Evolutionary conservation across 2,888 invertebrate genomes (phyloP), one percentile per base, ranked within the genome.

Genomic region (Apantesis nais): DNA sequence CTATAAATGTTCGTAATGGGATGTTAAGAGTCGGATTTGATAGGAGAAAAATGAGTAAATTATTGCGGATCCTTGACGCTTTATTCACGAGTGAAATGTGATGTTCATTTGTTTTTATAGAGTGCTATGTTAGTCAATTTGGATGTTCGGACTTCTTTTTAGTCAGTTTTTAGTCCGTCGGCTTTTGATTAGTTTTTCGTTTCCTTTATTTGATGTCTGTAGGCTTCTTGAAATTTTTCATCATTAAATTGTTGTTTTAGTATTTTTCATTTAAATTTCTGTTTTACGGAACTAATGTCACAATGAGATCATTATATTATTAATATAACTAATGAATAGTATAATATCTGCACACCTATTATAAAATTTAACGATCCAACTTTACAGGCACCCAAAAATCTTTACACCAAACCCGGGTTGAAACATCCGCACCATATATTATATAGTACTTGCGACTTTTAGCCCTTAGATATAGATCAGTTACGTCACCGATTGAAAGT

Each of bases 401-500:
- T 31, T 62, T 34, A 44, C 37, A 63, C 63, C 22, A 48, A 25
- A 55, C n/a, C 22, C 60, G n/a, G n/a, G 31, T 14, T 3, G 9
- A 67, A 58, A 67, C 12, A 48, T 61, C 39, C 48, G 37, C 52
- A 67, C 67, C 34, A 34, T 39, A 25, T 64, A 70, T 67, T 66
- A 41, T n/a, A n/a, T n/a, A 64, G 41, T 70, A 70, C 31, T 62
- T 58, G 58, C 65, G 62, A 62, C 72, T 65, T 67, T 75, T 65
- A 39, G 37, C 66, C 62, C 39, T 41, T 29, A 52, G 63, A 44
- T 74, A 75, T 72, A 70, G 74, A 76, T 74, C 73, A 73, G 75
- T 75, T 74, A 77, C 80, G 79, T 75, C 76, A 82, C 72, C 67
- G 73, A 80, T 78, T 67, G 72, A 72, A 82, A 70, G 69, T 78